Percentiles rank a stretch among this genome's conserved stretches.
Evolutionary conservation across 92 coral and sea anemone genomes (phyloP).

Genomic region (Zoanthus gigantus): DNA sequence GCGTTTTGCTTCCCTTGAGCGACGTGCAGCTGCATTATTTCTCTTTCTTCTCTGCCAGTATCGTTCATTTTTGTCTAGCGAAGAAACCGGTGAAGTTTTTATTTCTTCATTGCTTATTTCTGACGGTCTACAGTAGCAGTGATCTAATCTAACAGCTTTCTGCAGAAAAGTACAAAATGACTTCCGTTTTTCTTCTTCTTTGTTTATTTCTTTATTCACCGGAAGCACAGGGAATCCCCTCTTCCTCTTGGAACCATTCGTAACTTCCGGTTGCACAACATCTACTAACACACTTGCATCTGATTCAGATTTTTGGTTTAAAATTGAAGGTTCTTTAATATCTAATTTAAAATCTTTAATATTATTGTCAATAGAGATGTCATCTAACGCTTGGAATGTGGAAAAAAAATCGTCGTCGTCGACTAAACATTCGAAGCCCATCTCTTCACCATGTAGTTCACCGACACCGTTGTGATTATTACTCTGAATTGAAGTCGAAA

Average conservation of each 20-base stretch:
- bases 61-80: background rate
- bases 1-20: constrained; percentile 27
- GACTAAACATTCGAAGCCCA: background rate
- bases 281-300: background rate
- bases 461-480: background rate
- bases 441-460: background rate
- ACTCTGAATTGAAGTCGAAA: no score
- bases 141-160: background rate
- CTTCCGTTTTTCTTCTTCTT: background rate
- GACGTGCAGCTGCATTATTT: constrained; percentile 11
- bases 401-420: background rate
- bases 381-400: background rate
- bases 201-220: background rate
- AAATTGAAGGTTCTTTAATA: background rate
- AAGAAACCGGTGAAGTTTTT: background rate
- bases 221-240: constrained; percentile 34
- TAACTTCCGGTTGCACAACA: background rate
- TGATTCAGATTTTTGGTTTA: background rate
- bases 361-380: no score
- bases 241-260: background rate
- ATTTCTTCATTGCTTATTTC: background rate
- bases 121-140: constrained; percentile 17
- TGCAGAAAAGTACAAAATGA: no score
- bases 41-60: constrained; percentile 17
- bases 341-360: background rate